Conservation (phyloP, 23 tunicate species). For the Corella eumyota region DNA sequence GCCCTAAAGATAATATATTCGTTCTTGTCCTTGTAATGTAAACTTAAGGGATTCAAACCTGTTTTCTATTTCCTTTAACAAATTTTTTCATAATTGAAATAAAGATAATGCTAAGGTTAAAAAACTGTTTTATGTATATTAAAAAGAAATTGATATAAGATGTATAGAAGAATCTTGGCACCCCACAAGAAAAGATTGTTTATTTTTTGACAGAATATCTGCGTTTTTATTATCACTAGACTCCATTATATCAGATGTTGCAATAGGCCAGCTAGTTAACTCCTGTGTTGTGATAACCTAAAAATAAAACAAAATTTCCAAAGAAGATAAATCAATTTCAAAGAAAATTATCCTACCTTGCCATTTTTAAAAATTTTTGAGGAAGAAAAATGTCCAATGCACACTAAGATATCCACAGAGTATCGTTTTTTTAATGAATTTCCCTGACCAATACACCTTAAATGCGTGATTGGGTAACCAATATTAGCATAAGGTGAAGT, state of each 20-base stretch:
- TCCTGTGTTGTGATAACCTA: conserved; percentile 22
- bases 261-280: conserved; percentile 49
- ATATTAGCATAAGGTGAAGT: conserved; percentile 36
- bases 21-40: no score
- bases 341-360: conserved; percentile 24
- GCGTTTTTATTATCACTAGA: conserved; percentile 3
- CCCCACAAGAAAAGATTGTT: conserved; percentile 34
- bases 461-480: conserved; percentile 74
- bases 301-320: neutral
- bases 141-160: conserved; percentile 15
- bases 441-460: conserved; percentile 23
- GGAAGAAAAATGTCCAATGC: conserved; percentile 69
- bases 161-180: conserved; percentile 58
- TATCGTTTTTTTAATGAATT: conserved; percentile 3
- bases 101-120: no score
- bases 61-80: no score
- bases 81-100: no score
- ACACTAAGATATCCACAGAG: conserved; percentile 46
- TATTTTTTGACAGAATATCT: conserved; percentile 2
- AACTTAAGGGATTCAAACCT: no score
- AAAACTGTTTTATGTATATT: no score
- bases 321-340: neutral
- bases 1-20: no score
- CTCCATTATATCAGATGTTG: conserved; percentile 28
- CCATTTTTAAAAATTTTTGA: conserved; percentile 49